phyloP scores from a whole-genome alignment of 1,140 invertebrate species.

The Drosophila gunungcola region DNA sequence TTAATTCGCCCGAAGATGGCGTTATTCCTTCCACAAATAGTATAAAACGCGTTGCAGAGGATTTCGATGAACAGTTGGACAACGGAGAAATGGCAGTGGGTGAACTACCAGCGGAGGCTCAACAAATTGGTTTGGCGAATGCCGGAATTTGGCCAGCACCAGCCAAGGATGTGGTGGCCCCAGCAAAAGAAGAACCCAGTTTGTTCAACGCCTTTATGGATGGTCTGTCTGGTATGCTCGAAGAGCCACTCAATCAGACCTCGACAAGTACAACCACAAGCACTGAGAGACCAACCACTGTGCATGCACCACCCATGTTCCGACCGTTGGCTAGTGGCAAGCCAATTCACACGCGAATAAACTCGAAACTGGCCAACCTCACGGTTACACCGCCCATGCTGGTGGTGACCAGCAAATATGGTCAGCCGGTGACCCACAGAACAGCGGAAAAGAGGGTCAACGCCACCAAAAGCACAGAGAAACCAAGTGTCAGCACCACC shows the following conservation, averaged over 20 bases:
- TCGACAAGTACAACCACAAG: constrained; percentile 30
- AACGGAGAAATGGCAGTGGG: constrained; percentile 63
- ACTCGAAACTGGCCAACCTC: constrained; percentile 77
- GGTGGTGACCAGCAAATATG: constrained; percentile 67
- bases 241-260: constrained; percentile 29
- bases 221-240: constrained; percentile 60
- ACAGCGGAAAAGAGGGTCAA: constrained; percentile 26
- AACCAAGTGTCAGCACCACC: background rate
- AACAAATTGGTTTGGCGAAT: constrained; percentile 49
- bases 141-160: constrained; percentile 31
- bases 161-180: background rate
- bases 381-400: constrained; percentile 69
- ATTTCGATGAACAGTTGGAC: constrained; percentile 64
- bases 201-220: constrained; percentile 61
- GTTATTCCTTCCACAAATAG: constrained; percentile 13
- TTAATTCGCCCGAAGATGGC: constrained; percentile 13
- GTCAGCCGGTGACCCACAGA: constrained; percentile 59
- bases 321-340: constrained; percentile 65
- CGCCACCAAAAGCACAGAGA: constrained; percentile 10
- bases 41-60: constrained; percentile 71
- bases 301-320: constrained; percentile 64
- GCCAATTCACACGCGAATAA: constrained; percentile 65
- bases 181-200: constrained; percentile 31
- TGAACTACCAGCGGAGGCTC: constrained; percentile 68
- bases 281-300: constrained; percentile 26